Percentiles rank a stretch among this genome's conserved stretches.
Conservation (phyloP, 2,797 vertebrate species). For the Myripristis jacobus region DNA sequence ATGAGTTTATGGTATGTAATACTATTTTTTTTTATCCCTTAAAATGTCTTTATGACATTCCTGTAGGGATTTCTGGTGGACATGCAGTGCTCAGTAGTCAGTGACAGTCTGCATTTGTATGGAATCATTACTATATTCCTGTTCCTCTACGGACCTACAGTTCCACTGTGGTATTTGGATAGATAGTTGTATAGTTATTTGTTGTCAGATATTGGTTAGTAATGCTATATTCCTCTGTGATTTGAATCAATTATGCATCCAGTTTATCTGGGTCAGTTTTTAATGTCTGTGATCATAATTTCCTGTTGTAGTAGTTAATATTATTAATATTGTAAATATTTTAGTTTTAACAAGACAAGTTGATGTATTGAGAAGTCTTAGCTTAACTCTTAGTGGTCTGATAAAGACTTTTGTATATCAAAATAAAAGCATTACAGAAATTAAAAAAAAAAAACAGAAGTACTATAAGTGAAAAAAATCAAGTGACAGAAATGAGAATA, state of each 20-base stretch:
- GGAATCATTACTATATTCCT: not conserved
- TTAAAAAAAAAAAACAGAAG: too few species aligned
- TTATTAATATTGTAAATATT: too few species aligned
- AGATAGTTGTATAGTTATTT: slow-evolving; percentile 1
- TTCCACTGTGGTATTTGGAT: not conserved
- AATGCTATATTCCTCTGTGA: slow-evolving; percentile 27
- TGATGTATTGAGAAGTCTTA: too few species aligned
- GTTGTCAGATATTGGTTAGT: slow-evolving; percentile 21
- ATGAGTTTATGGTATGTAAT: slow-evolving; percentile 6
- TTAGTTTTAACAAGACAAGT: too few species aligned
- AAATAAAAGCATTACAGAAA: not conserved
- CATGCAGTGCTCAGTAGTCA: not conserved
- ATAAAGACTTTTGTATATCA: not conserved
- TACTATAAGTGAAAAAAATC: too few species aligned
- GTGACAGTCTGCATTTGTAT: too few species aligned
- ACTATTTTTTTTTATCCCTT: not conserved
- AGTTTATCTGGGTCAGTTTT: slow-evolving; percentile 7
- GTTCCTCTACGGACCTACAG: not conserved
- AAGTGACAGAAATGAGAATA: slow-evolving; percentile 13
- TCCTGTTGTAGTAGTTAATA: not conserved
- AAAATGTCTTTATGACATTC: not conserved
- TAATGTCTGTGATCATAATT: slow-evolving; percentile 39
- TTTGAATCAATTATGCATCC: slow-evolving; percentile 35
- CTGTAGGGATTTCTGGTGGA: too few species aligned
- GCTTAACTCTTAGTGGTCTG: not conserved